Conservation (phyloP, 2,797 vertebrate species). For the Acanthiza pusilla region DNA sequence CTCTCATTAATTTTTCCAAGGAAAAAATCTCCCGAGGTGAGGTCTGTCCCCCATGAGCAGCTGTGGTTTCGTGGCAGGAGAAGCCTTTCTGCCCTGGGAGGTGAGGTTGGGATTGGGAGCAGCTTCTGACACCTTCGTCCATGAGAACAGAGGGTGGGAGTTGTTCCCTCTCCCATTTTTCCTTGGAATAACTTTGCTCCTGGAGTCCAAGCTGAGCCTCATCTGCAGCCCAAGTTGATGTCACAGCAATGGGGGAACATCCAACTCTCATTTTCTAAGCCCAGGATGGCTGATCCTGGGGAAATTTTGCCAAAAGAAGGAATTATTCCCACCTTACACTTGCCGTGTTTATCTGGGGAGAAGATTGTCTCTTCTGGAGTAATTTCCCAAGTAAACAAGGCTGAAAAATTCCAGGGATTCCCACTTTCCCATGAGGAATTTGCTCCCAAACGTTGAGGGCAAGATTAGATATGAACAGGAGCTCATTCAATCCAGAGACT, state of each 20-base stretch:
- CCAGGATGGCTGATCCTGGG: accelerated
- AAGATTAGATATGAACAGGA: not conserved
- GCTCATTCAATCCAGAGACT: not conserved
- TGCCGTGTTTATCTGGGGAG: not conserved
- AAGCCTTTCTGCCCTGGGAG: not conserved
- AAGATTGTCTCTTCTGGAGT: not conserved
- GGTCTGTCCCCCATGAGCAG: not conserved
- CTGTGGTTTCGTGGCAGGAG: not conserved
- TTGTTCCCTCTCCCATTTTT: accelerated
- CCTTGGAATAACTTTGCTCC: not conserved
- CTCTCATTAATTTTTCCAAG: not conserved
- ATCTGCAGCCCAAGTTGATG: not conserved
- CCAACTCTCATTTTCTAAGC: not conserved
- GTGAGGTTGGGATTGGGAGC: not conserved
- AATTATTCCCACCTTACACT: not conserved
- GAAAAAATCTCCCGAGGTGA: accelerated
- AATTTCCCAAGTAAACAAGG: not conserved
- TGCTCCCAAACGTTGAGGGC: not conserved
- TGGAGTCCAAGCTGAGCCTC: not conserved
- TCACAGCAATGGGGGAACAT: not conserved
- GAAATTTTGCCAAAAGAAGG: not conserved
- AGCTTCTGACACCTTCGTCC: not conserved
- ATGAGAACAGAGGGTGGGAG: not conserved
- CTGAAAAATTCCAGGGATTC: not conserved
- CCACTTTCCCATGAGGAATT: not conserved